Evolutionary conservation across 2,888 invertebrate species (phyloP).

Genomic region (Volucella inflata): DNA sequence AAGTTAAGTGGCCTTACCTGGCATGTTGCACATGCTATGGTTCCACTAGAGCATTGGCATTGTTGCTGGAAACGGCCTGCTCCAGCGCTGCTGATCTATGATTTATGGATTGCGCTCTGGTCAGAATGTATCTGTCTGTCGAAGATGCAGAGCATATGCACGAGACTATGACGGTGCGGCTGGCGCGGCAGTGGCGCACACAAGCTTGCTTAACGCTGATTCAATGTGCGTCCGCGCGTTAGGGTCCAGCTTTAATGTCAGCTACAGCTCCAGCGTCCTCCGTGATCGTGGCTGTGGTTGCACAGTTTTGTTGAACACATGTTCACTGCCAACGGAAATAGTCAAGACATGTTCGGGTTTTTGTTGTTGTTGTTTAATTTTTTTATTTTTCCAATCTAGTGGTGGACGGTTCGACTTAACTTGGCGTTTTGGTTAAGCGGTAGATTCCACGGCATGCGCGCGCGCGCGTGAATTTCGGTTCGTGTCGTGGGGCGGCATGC

Average conservation of each 20-base stretch:
- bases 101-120: constrained; percentile 64
- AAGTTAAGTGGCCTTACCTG: constrained; percentile 68
- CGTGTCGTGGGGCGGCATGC: constrained; percentile 60
- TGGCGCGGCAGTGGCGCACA: constrained; percentile 27
- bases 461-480: constrained; percentile 54
- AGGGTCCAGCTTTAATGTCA: not conserved
- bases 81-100: constrained; percentile 65
- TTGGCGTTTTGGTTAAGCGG: constrained; percentile 53
- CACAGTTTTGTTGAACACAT: constrained; percentile 75
- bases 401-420: constrained; percentile 27
- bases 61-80: constrained; percentile 49
- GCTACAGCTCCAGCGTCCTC: constrained; percentile 13
- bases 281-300: constrained; percentile 51
- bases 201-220: constrained; percentile 29
- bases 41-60: constrained; percentile 31
- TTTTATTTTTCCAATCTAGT: constrained; percentile 8
- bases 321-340: constrained; percentile 74
- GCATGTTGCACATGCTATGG: constrained; percentile 68
- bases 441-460: not conserved
- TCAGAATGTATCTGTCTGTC: constrained; percentile 66
- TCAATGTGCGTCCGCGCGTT: constrained; percentile 28
- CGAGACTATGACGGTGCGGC: constrained; percentile 34
- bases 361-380: constrained; percentile 30
- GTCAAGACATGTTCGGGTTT: constrained; percentile 57
- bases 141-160: constrained; percentile 63